These are phyloP conservation scores for Colius striatus DNA, from an alignment of 2,113 vertebrate species.

Conservation along the genomic window DNA sequence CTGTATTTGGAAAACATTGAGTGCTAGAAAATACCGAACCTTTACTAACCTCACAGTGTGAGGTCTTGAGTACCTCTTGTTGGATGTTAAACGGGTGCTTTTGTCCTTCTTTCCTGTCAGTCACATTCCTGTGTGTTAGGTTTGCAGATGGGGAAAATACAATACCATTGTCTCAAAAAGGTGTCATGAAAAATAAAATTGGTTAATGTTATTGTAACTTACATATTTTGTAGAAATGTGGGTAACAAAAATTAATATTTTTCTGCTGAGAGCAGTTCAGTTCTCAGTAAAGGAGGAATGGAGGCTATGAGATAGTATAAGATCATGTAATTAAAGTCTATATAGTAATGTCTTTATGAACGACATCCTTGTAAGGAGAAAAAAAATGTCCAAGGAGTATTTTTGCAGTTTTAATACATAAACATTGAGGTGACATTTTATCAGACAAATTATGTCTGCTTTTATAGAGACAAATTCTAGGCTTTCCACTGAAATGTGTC, in stretches of 20 bases:
- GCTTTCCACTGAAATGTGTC: neutral
- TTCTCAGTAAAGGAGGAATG: neutral
- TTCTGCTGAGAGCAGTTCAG: neutral
- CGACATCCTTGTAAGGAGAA: neutral
- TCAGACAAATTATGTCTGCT: neutral
- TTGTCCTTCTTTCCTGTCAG: neutral
- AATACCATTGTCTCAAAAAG: neutral
- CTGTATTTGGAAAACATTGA: neutral
- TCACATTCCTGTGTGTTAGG: neutral
- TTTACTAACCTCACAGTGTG: no score
- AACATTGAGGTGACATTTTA: neutral
- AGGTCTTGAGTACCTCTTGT: neutral
- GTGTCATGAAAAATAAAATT: neutral
- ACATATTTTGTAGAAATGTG: neutral
- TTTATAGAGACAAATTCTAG: neutral
- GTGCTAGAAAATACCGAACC: neutral
- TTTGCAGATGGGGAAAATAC: neutral
- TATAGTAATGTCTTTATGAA: neutral
- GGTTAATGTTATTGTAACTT: neutral
- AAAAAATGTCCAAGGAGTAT: neutral
- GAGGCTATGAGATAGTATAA: neutral
- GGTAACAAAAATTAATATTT: neutral
- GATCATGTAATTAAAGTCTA: neutral
- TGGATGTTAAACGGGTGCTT: neutral
- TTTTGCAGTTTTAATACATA: neutral